A percentile compares a stretch with the other conserved stretches of the same genome.
Conservation (phyloP, 1,140 invertebrate genomes). For the Macrostomum lignano region DNA sequence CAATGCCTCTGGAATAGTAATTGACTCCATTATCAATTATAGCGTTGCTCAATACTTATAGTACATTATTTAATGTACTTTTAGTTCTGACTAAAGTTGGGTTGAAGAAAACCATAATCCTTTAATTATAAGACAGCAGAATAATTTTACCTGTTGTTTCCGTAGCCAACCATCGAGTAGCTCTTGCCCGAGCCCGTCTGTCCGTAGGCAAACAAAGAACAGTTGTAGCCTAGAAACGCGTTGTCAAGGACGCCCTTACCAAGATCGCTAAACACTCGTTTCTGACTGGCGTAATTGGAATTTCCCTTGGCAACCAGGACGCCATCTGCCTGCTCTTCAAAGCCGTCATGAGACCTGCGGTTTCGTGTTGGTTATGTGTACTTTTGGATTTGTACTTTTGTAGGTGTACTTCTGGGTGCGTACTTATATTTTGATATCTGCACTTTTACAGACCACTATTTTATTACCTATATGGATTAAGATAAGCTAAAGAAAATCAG, state of each 20-base stretch:
- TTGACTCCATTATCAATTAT: too few relatives aligned
- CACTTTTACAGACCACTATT: too few relatives aligned
- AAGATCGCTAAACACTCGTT: conserved; percentile 30
- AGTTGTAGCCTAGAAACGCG: conserved; percentile 33
- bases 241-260: conserved; percentile 31
- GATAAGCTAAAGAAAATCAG: too few relatives aligned
- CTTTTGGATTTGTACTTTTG: neutral
- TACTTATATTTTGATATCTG: too few relatives aligned
- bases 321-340: conserved; percentile 21
- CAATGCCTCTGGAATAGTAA: too few relatives aligned
- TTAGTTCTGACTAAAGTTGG: neutral
- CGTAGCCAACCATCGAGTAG: conserved; percentile 27
- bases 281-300: conserved; percentile 14
- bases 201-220: conserved; percentile 33
- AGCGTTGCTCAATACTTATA: too few relatives aligned
- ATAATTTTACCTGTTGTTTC: conserved; percentile 11
- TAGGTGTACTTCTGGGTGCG: neutral
- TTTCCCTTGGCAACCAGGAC: conserved; percentile 16
- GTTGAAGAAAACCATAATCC: neutral
- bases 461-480: too few relatives aligned
- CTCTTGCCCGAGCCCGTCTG: conserved; percentile 35
- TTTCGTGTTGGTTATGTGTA: too few relatives aligned
- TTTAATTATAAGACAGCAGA: neutral
- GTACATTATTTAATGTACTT: too few relatives aligned
- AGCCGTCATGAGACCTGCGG: conserved; percentile 31